Evolutionary conservation across 2,113 vertebrate genomes (phyloP).

Genomic region (Corythornis madagascariensis): DNA sequence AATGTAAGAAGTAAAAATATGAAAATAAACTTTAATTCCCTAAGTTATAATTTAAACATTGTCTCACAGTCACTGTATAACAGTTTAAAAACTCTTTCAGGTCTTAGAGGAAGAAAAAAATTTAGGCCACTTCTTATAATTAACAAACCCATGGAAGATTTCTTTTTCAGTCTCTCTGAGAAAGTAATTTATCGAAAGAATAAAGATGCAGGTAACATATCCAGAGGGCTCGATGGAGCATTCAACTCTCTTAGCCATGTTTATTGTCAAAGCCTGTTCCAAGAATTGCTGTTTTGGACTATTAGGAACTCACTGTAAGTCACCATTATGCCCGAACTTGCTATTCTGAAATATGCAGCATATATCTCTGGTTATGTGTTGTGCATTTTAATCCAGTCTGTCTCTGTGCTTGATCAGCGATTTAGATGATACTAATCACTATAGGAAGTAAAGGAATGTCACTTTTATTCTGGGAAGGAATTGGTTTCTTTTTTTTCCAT

Average conservation of each 20-base stretch:
- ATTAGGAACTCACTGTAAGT: background rate
- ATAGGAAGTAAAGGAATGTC: background rate
- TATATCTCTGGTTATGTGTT: background rate
- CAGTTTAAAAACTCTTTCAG: background rate
- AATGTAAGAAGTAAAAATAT: background rate
- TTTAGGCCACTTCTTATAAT: background rate
- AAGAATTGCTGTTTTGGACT: background rate
- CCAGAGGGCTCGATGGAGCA: fast-evolving
- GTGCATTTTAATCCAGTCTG: background rate
- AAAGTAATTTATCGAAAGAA: background rate
- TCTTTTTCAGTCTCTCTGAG: background rate
- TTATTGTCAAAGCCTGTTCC: background rate
- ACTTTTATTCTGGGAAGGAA: background rate
- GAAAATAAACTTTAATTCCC: background rate
- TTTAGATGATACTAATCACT: conserved; percentile 4
- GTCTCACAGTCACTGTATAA: background rate
- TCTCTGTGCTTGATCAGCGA: background rate
- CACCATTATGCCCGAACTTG: background rate
- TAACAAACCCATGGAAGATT: background rate
- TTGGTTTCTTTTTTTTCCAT: background rate
- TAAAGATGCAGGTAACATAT: background rate
- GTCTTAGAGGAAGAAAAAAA: background rate
- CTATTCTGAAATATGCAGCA: background rate
- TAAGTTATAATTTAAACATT: background rate
- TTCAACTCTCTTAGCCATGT: background rate